phyloP scores from a whole-genome alignment of 2,113 vertebrate species.

The Malaclemys terrapin region DNA sequence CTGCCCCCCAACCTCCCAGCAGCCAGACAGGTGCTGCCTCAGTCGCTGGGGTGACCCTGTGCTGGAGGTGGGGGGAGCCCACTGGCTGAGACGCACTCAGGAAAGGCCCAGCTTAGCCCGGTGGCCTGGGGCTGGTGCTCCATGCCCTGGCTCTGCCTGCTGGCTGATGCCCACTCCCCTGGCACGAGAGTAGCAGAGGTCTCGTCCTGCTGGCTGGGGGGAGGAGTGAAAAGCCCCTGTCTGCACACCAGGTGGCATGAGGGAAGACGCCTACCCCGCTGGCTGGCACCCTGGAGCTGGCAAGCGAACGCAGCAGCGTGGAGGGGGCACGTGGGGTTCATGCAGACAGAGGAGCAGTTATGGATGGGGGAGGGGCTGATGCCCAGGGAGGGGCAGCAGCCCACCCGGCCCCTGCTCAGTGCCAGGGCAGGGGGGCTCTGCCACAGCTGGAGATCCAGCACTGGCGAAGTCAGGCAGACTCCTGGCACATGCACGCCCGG shows the following conservation, averaged over 20 bases:
- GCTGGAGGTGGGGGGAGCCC: no score
- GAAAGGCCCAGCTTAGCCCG: no score
- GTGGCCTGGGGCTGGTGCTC: no score
- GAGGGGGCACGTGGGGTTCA: not conserved
- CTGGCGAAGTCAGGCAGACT: not conserved
- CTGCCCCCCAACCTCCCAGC: no score
- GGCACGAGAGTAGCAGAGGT: no score
- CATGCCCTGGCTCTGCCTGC: no score
- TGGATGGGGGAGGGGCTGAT: not conserved
- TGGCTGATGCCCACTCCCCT: no score
- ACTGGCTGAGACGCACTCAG: no score
- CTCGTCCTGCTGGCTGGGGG: no score
- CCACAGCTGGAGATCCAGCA: not conserved
- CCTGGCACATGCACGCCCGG: not conserved
- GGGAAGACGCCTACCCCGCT: accelerated
- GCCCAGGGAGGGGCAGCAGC: not conserved
- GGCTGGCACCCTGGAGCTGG: not conserved
- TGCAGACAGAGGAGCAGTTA: not conserved
- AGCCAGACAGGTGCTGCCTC: no score
- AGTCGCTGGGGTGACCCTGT: no score
- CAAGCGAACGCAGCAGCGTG: not conserved
- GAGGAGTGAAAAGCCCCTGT: no score
- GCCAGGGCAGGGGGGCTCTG: not conserved
- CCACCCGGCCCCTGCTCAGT: not conserved
- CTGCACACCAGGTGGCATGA: not conserved